A percentile compares a stretch with the other conserved stretches of the same genome.
phyloP scores from a whole-genome alignment of 2,113 vertebrate genomes.

The Mugil cephalus region DNA sequence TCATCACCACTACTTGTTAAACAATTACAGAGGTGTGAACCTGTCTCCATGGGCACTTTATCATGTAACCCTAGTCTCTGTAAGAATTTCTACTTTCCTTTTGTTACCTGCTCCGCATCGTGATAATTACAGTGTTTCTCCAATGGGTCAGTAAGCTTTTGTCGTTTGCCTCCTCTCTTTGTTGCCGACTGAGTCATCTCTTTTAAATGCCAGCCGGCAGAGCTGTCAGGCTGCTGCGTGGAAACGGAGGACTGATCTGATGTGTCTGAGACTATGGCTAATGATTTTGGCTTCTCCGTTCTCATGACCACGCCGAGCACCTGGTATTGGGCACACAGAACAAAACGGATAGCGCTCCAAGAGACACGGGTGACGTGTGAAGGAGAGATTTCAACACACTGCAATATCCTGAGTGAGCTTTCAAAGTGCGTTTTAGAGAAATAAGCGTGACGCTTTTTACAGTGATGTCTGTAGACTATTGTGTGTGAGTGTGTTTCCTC shows the following conservation, averaged over 20 bases:
- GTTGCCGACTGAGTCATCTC: conserved; percentile 72
- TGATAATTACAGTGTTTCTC: conserved; percentile 66
- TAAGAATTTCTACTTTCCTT: conserved; percentile 34
- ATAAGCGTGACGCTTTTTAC: neutral
- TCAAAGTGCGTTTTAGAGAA: conserved; percentile 3
- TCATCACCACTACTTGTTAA: conserved; percentile 12
- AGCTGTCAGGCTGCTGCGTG: conserved; percentile 41
- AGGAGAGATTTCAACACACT: conserved; percentile 19
- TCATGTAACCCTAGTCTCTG: neutral
- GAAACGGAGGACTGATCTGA: conserved; percentile 62
- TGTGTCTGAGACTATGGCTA: conserved; percentile 37
- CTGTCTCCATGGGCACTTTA: neutral
- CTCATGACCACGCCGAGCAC: conserved; percentile 21
- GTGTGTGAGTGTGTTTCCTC: conserved; percentile 24
- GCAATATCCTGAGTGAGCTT: neutral
- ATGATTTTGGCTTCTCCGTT: conserved; percentile 34
- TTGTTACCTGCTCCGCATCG: conserved; percentile 54
- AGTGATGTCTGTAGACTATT: conserved; percentile 2
- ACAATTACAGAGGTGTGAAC: conserved; percentile 21
- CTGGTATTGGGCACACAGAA: conserved; percentile 14
- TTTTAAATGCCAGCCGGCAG: conserved; percentile 70
- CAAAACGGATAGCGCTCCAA: conserved; percentile 14
- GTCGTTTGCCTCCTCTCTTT: conserved; percentile 53
- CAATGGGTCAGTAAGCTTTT: conserved; percentile 49
- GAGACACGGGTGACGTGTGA: conserved; percentile 11